Evolutionary conservation across 1,140 invertebrate species (phyloP), one percentile per base, ranked within the genome.

Genomic region (Drosophila biarmipes): DNA sequence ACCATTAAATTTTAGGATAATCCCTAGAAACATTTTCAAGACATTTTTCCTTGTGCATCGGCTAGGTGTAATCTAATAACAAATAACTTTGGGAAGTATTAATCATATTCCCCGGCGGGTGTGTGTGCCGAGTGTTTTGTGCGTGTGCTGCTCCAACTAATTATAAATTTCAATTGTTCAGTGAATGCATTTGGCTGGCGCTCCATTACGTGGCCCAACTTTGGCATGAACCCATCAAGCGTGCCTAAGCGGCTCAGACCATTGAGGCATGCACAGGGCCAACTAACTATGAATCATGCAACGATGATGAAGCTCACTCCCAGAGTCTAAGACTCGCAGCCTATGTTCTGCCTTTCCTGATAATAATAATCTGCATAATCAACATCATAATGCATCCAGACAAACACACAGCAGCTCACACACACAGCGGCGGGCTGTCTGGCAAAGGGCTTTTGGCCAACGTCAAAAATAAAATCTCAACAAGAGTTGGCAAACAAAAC

Each of bases 101-200:
- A 87, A 87, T 87, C 84, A 87, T 89, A 89, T 89, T 84, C 58
- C 51, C 72, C 76, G 63, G 48, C 58, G 34, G 43, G 14, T 38
- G 51, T 51, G 34, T 29, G 37, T 6, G 48, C 27, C 15, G 48
- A 31, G 48, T 68, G 48, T 21, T 77, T 43, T 78, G 74, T 66
- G 61, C 45, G 73, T 68, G 51, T 75, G 31, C 61, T 55, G 59
- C 58, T 84, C 48, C 80, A 74, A 87, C 84, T 87, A 87, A 87
- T 87, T 87, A 87, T 87, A 87, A 87, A 84, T 87, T 87, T 87
- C 79, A 84, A 89, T 87, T 87, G 84, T 87, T 80, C 78, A 82
- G 45, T 73, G 84, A 75, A 64, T 72, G 84, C 66, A 69, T 69
- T 69, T 29, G 66, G 49, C 42, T 34, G 40, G 31, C 57, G 76